A percentile compares a stretch with the other conserved stretches of the same genome.
Evolutionary conservation across 2,888 invertebrate genomes (phyloP).

Genomic region (Agriopis leucophaearia): DNA sequence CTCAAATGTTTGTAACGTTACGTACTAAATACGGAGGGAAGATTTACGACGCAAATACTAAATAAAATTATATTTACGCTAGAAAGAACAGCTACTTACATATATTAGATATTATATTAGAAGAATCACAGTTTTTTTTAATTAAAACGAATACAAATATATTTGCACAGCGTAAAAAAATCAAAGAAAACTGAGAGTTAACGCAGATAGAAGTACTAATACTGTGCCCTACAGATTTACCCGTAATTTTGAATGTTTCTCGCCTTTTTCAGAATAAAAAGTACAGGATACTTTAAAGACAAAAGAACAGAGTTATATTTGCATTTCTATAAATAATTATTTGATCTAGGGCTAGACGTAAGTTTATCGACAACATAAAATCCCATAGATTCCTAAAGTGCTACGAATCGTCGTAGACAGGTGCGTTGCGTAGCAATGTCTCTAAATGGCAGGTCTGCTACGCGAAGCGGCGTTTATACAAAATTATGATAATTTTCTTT

Average conservation of each 20-base stretch:
- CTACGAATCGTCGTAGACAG: slow-evolving; percentile 11
- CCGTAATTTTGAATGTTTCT: too few species aligned
- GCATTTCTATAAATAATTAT: too few species aligned
- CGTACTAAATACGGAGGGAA: slow-evolving; percentile 1
- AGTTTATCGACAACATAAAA: neutral
- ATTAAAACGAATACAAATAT: too few species aligned
- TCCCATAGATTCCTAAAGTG: neutral
- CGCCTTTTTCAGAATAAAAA: too few species aligned
- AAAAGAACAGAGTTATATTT: too few species aligned
- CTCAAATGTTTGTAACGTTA: neutral
- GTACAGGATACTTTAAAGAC: too few species aligned
- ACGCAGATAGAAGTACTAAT: too few species aligned
- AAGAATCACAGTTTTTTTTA: too few species aligned
- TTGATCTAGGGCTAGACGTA: slow-evolving; percentile 6
- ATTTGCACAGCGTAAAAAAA: neutral
- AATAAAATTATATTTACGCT: neutral
- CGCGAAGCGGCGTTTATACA: neutral
- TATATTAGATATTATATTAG: neutral
- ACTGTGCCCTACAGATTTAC: too few species aligned
- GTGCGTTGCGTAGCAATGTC: slow-evolving; percentile 6
- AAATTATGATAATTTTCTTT: too few species aligned
- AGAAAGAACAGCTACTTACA: neutral
- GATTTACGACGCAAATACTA: slow-evolving; percentile 47
- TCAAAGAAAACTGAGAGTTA: too few species aligned
- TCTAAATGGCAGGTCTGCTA: slow-evolving; percentile 6